These are phyloP conservation scores for Mus spretus DNA, from an alignment of 2,797 vertebrate genomes.

Conservation along the genomic window DNA sequence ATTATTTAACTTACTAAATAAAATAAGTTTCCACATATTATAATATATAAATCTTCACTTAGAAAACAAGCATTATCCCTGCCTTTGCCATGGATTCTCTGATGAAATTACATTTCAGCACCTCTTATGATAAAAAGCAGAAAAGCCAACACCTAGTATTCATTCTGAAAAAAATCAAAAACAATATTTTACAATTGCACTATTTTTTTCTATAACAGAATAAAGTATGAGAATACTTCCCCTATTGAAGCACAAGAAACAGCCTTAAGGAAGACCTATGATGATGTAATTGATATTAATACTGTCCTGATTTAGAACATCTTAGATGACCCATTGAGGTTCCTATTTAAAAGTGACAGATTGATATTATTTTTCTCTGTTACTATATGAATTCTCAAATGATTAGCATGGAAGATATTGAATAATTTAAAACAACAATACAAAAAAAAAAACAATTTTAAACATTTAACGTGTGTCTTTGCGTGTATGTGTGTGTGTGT, in stretches of 20 bases:
- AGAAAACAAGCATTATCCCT: constrained; percentile 45
- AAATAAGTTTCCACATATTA: constrained; percentile 31
- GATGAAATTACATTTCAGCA: constrained; percentile 47
- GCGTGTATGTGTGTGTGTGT: neutral
- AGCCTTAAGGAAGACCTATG: neutral
- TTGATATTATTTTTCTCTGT: neutral
- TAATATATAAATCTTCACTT: constrained; percentile 46
- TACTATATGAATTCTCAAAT: neutral
- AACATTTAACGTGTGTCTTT: neutral
- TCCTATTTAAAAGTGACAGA: neutral
- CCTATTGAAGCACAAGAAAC: neutral
- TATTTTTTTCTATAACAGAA: neutral
- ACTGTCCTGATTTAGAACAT: neutral
- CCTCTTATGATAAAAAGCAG: neutral
- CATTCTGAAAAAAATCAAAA: constrained; percentile 57
- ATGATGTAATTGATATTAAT: neutral
- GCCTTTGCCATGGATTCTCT: neutral
- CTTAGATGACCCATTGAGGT: neutral
- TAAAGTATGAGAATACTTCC: neutral
- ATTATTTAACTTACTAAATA: constrained; percentile 39
- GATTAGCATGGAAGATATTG: neutral
- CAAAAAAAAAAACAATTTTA: neutral
- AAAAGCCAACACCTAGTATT: neutral
- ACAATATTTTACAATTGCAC: neutral
- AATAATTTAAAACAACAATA: neutral